Conservation (phyloP, 30 jellyfish, hydroid and myxozoan genomes). For the Rhopilema esculentum region DNA sequence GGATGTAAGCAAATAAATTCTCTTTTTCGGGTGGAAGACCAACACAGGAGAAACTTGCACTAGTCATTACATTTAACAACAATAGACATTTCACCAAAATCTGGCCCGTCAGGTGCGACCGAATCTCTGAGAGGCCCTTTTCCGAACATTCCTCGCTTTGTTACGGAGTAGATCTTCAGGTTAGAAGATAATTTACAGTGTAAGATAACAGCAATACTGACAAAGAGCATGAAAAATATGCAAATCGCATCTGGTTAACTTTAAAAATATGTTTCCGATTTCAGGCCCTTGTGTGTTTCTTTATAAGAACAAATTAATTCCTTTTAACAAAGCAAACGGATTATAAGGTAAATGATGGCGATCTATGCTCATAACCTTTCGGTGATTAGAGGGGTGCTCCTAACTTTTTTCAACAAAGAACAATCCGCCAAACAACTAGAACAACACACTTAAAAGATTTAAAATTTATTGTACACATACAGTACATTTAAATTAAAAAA, state of each 20-base stretch:
- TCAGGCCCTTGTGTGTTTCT: not conserved
- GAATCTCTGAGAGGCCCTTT: not conserved
- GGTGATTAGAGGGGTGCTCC: not conserved
- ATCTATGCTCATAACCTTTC: not conserved
- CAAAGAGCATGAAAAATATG: not conserved
- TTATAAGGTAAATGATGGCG: not conserved
- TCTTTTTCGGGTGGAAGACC: not conserved
- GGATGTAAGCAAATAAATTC: no score
- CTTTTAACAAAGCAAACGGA: not conserved
- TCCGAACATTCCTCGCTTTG: not conserved
- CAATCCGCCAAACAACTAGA: not conserved
- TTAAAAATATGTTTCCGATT: not conserved
- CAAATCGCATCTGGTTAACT: not conserved
- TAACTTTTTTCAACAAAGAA: not conserved
- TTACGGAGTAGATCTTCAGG: not conserved
- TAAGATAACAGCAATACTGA: not conserved
- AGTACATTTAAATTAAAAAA: no score
- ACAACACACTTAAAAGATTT: no score
- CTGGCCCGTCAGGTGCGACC: not conserved
- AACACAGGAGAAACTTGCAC: not conserved
- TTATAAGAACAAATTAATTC: not conserved
- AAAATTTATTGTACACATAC: no score
- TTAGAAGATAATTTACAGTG: no score
- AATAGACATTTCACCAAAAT: not conserved
- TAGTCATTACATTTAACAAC: no score